A percentile compares a stretch with the other conserved stretches of the same genome.
Evolutionary conservation across 2,113 vertebrate genomes (phyloP).

Genomic region (Meleagris gallopavo): DNA sequence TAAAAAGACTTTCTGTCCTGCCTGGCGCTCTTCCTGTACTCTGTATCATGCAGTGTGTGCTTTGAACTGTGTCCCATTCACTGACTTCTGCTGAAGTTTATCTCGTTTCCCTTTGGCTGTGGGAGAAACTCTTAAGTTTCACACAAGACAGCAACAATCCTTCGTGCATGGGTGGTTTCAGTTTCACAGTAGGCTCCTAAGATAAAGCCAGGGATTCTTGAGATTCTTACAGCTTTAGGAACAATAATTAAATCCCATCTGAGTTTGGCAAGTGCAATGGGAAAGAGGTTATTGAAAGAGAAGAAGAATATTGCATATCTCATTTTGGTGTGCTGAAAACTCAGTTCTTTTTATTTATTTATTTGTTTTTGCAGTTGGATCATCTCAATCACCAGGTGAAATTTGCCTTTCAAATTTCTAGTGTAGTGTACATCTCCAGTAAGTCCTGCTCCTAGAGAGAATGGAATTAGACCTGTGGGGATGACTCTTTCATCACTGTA

Average conservation of each 20-base stretch:
- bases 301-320: neutral
- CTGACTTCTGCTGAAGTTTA: neutral
- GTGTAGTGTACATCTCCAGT: neutral
- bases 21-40: neutral
- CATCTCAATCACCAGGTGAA: neutral
- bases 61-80: neutral
- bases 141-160: neutral
- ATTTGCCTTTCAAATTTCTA: neutral
- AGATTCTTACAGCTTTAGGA: neutral
- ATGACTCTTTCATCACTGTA: neutral
- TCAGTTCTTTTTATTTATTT: neutral
- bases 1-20: neutral
- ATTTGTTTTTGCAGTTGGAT: neutral
- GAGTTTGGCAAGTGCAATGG: neutral
- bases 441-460: neutral
- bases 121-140: neutral
- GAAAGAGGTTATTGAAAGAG: neutral
- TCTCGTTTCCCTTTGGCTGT: neutral
- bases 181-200: neutral
- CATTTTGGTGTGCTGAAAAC: fast-evolving
- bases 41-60: neutral
- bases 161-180: neutral
- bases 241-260: neutral
- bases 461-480: neutral
- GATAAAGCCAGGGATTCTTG: neutral